These are phyloP conservation scores for Bombyx huttoni DNA, from an alignment of 2,888 invertebrate species.

Conservation along the genomic window DNA sequence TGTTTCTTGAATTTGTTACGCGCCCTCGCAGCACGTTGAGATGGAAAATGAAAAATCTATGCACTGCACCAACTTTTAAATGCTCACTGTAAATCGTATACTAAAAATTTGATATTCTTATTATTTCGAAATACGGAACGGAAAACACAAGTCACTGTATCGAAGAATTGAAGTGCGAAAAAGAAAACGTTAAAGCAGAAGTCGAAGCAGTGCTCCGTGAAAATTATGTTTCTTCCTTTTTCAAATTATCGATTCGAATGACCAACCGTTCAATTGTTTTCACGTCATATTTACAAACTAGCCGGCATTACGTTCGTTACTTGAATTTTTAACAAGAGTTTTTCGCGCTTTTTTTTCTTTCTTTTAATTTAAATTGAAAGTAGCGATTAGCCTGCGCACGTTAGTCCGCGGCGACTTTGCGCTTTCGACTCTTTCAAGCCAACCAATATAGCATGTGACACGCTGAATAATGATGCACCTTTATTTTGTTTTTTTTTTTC, in stretches of 20 bases:
- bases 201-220: slow-evolving; percentile 12
- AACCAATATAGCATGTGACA: not conserved
- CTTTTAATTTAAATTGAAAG: slow-evolving; percentile 53
- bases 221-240: slow-evolving; percentile 14
- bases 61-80: slow-evolving; percentile 20
- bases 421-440: slow-evolving; percentile 33
- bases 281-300: slow-evolving; percentile 49
- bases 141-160: slow-evolving; percentile 12
- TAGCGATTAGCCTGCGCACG: slow-evolving; percentile 38
- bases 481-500: not conserved
- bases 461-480: not conserved
- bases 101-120: not conserved
- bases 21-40: slow-evolving; percentile 15
- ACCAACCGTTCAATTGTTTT: slow-evolving; percentile 19
- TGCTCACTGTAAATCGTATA: too few species aligned
- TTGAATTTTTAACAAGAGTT: slow-evolving; percentile 19
- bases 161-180: slow-evolving; percentile 25
- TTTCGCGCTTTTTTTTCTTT: slow-evolving; percentile 40
- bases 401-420: slow-evolving; percentile 39
- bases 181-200: slow-evolving; percentile 27
- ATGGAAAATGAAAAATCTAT: slow-evolving; percentile 12
- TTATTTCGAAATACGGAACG: slow-evolving; percentile 4
- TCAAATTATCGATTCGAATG: slow-evolving; percentile 13
- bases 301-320: slow-evolving; percentile 11
- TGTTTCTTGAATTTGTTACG: slow-evolving; percentile 13